Conservation (phyloP, 2,888 invertebrate species). For the Aplocera efformata region DNA sequence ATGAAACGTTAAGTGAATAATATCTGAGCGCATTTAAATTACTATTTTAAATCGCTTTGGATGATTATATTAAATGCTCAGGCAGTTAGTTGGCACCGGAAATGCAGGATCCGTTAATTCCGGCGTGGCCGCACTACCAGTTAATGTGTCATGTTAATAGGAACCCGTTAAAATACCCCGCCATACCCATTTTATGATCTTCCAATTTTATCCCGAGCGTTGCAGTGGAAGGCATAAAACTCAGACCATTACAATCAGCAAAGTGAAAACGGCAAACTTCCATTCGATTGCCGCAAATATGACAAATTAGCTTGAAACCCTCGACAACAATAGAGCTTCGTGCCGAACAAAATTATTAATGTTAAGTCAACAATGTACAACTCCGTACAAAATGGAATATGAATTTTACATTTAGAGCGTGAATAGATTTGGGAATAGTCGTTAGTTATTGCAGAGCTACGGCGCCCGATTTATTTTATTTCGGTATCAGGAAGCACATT, state of each 20-base stretch:
- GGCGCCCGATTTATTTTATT: slow-evolving; percentile 26
- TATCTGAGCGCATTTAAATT: slow-evolving; percentile 13
- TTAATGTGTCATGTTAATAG: slow-evolving; percentile 67
- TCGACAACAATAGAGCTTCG: slow-evolving; percentile 24
- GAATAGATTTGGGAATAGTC: slow-evolving; percentile 26
- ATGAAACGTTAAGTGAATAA: slow-evolving; percentile 12
- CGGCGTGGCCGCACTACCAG: slow-evolving; percentile 45
- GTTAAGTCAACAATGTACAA: slow-evolving; percentile 31
- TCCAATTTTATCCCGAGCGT: slow-evolving; percentile 51
- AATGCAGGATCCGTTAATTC: slow-evolving; percentile 53
- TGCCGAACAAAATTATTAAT: slow-evolving; percentile 26
- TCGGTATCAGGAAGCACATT: slow-evolving; percentile 15
- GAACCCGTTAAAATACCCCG: slow-evolving; percentile 50
- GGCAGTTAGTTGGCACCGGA: slow-evolving; percentile 54
- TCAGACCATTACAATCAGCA: slow-evolving; percentile 1
- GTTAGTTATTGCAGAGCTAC: slow-evolving; percentile 30
- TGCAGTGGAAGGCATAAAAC: slow-evolving; percentile 22
- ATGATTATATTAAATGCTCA: slow-evolving; percentile 44
- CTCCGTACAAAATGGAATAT: slow-evolving; percentile 28
- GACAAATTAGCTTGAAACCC: slow-evolving; percentile 22
- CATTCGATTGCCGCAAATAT: slow-evolving; percentile 21
- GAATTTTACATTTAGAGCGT: slow-evolving; percentile 29
- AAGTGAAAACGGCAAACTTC: slow-evolving; percentile 14
- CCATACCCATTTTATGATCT: slow-evolving; percentile 56
- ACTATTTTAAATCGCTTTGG: slow-evolving; percentile 26